Conservation (phyloP, 2,888 invertebrate species). For the Arrhopalites spinosus region DNA sequence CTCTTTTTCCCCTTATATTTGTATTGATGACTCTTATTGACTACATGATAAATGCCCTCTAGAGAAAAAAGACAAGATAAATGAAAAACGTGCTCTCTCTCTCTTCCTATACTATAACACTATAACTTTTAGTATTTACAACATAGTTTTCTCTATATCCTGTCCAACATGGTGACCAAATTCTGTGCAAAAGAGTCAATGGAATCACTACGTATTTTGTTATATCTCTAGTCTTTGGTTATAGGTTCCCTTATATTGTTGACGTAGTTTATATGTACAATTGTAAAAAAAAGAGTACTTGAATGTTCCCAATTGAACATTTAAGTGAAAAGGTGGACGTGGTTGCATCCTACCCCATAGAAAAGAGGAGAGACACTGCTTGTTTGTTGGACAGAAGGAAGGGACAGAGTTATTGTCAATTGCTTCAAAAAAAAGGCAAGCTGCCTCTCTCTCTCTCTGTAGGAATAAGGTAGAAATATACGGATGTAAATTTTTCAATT, state of each 20-base stretch:
- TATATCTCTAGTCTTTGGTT: too few relatives aligned
- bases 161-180: slow-evolving; percentile 7
- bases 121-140: neutral
- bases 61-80: neutral
- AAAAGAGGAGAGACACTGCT: slow-evolving; percentile 11
- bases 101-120: neutral
- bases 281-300: slow-evolving; percentile 10
- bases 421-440: slow-evolving; percentile 26
- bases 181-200: slow-evolving; percentile 2
- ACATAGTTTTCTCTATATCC: too few relatives aligned
- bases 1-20: neutral
- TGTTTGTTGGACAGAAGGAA: slow-evolving; percentile 24
- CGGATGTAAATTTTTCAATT: slow-evolving; percentile 7
- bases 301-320: slow-evolving; percentile 13
- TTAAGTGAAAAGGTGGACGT: slow-evolving; percentile 23
- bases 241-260: too few relatives aligned
- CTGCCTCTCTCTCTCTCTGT: slow-evolving; percentile 1
- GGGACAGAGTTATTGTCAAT: slow-evolving; percentile 12
- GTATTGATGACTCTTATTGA: neutral
- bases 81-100: neutral
- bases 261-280: too few relatives aligned
- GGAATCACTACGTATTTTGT: neutral
- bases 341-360: slow-evolving; percentile 12
- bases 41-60: neutral
- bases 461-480: neutral